These are phyloP conservation scores for Patagioenas fasciata DNA, from an alignment of 2,113 vertebrate species.

Conservation along the genomic window DNA sequence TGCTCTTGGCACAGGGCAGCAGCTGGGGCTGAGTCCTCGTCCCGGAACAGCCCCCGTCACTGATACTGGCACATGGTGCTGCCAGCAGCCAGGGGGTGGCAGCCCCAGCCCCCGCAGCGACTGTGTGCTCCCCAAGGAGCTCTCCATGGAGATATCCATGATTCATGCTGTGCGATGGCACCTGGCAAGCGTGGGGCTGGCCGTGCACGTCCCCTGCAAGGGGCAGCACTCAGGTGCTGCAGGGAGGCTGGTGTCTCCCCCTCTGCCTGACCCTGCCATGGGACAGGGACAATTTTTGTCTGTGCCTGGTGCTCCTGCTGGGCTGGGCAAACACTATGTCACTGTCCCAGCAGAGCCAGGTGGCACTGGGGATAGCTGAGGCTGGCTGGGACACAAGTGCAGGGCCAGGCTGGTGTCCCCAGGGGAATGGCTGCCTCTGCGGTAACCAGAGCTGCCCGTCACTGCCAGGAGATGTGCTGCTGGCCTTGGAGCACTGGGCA, in stretches of 20 bases:
- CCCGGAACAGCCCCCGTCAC: neutral
- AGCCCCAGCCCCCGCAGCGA: neutral
- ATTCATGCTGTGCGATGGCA: rapidly evolving
- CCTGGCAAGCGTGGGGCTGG: rapidly evolving
- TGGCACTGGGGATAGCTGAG: neutral
- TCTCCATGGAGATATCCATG: neutral
- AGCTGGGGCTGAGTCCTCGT: rapidly evolving
- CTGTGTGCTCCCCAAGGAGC: neutral
- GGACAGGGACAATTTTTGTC: neutral
- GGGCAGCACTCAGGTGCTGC: neutral
- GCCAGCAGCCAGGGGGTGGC: neutral
- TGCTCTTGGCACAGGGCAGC: neutral
- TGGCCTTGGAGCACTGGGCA: neutral
- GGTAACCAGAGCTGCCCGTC: neutral
- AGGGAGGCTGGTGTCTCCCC: rapidly evolving
- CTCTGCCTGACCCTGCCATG: rapidly evolving
- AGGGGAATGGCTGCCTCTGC: neutral
- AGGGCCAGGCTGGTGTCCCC: too few relatives aligned
- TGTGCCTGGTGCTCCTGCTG: neutral
- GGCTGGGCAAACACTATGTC: neutral
- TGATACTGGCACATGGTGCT: rapidly evolving
- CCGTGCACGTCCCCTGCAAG: too few relatives aligned
- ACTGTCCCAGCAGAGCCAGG: neutral
- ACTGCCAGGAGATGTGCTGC: too few relatives aligned
- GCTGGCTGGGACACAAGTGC: too few relatives aligned